A percentile compares a stretch with the other conserved stretches of the same genome.
phyloP scores from a whole-genome alignment of 2,888 invertebrate species.

The Helobdella robusta region DNA sequence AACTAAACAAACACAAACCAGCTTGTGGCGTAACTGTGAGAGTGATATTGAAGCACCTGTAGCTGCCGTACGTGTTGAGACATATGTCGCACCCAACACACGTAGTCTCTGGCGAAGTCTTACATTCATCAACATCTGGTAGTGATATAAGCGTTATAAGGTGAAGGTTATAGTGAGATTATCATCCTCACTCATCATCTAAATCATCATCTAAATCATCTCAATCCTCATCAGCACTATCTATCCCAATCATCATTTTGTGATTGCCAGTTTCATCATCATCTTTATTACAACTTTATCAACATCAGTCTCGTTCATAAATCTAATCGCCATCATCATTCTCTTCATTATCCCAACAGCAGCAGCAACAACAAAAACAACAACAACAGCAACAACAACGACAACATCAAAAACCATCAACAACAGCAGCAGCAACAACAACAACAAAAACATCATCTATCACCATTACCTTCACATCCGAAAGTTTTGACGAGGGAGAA shows the following conservation, averaged over 20 bases:
- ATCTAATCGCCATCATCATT: too few relatives aligned
- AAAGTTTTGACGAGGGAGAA: not conserved
- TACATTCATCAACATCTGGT: slow-evolving; percentile 18
- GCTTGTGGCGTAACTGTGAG: not conserved
- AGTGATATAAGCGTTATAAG: too few relatives aligned
- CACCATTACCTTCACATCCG: not conserved
- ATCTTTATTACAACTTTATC: too few relatives aligned
- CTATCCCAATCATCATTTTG: too few relatives aligned
- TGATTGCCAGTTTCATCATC: too few relatives aligned
- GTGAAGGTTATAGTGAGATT: not conserved
- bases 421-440: not conserved
- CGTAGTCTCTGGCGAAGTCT: not conserved
- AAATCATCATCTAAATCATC: too few relatives aligned
- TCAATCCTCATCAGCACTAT: too few relatives aligned
- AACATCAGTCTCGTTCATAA: too few relatives aligned
- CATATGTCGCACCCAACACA: slow-evolving; percentile 19
- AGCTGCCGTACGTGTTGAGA: slow-evolving; percentile 20
- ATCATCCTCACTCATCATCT: not conserved
- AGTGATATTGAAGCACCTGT: slow-evolving; percentile 14
- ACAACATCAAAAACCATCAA: not conserved
- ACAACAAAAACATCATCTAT: not conserved
- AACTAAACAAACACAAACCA: not conserved
- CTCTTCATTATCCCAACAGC: not conserved
- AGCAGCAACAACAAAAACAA: not conserved
- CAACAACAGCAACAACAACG: not conserved